phyloP scores from a whole-genome alignment of 2,888 invertebrate genomes.

The Drosophila macrospina region DNA sequence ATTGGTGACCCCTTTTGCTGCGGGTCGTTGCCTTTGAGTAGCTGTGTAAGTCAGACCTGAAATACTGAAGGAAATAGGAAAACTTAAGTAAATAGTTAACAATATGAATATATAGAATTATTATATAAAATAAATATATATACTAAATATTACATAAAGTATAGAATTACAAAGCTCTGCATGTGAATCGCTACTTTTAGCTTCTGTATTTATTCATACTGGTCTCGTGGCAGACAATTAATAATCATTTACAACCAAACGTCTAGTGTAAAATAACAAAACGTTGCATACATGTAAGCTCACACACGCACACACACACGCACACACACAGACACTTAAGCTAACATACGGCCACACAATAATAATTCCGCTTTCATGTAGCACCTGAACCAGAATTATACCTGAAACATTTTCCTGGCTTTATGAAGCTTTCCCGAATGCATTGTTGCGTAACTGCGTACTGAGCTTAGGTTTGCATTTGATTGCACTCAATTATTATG shows the following conservation, averaged over 20 bases:
- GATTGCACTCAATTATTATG: conserved; percentile 8
- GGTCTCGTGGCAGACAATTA: conserved; percentile 49
- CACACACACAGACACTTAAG: not conserved
- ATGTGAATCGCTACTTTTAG: no score
- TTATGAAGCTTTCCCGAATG: not conserved
- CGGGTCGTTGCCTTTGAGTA: conserved; percentile 32
- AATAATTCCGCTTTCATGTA: conserved; percentile 19
- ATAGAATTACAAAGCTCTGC: no score
- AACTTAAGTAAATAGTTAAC: not conserved
- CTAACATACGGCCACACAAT: conserved; percentile 10
- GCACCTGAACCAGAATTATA: conserved; percentile 9
- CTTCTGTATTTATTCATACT: not conserved
- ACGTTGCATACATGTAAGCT: conserved; percentile 15
- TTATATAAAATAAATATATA: no score
- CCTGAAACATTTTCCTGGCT: not conserved
- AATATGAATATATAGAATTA: no score
- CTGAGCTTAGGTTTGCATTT: not conserved
- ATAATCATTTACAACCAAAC: conserved; percentile 64
- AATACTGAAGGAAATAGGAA: not conserved
- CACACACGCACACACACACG: not conserved
- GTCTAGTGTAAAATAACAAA: conserved; percentile 54
- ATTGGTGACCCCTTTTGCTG: conserved; percentile 20
- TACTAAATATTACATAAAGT: no score
- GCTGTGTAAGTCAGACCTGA: not conserved
- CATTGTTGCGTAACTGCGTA: not conserved